A percentile compares a stretch with the other conserved stretches of the same genome.
These are phyloP conservation scores for Noctua fimbriata DNA, from an alignment of 2,888 invertebrate species.

Conservation along the genomic window DNA sequence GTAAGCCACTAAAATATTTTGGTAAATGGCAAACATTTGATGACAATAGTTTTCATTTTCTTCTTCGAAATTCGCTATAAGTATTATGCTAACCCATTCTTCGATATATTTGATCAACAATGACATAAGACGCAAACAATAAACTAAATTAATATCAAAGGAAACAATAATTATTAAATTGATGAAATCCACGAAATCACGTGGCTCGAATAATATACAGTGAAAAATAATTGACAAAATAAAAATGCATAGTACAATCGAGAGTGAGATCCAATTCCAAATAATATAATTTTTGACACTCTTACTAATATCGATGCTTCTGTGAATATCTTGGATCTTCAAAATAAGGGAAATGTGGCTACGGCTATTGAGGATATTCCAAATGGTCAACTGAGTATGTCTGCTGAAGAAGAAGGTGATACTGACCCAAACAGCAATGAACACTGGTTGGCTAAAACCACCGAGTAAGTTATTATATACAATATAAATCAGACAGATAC, in stretches of 20 bases:
- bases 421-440: not conserved
- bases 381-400: not conserved
- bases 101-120: slow-evolving; percentile 6
- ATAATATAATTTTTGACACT: slow-evolving; percentile 1
- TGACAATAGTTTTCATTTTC: not conserved
- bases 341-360: slow-evolving; percentile 5
- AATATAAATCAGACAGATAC: not conserved
- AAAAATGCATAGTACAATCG: too few relatives aligned
- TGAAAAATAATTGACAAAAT: not conserved
- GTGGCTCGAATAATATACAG: not conserved
- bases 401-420: not conserved
- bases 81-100: slow-evolving; percentile 8
- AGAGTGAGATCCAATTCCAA: slow-evolving; percentile 4
- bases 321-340: slow-evolving; percentile 20
- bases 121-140: not conserved
- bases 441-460: not conserved
- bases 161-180: not conserved
- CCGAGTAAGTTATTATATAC: not conserved
- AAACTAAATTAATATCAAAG: slow-evolving; percentile 10
- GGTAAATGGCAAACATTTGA: not conserved
- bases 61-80: not conserved
- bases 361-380: not conserved
- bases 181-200: not conserved
- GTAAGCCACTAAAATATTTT: slow-evolving; percentile 14
- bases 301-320: not conserved